Conservation (phyloP, 2,888 invertebrate species). For the Agonopterix alstromeriana region DNA sequence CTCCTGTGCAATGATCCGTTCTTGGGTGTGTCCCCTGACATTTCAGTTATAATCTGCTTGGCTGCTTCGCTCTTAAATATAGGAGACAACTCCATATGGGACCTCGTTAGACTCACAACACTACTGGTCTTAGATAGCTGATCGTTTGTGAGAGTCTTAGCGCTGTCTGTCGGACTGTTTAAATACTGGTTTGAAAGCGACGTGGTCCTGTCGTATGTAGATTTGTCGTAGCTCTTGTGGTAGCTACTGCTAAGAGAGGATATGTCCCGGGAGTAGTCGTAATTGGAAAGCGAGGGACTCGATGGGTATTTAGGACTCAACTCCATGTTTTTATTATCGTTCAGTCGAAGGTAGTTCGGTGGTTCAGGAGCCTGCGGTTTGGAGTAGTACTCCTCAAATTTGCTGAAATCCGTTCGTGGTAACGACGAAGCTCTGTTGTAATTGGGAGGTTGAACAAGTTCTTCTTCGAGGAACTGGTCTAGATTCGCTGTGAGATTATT, state of each 20-base stretch:
- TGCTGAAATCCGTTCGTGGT: slow-evolving; percentile 62
- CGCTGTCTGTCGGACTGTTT: slow-evolving; percentile 65
- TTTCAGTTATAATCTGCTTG: slow-evolving; percentile 89
- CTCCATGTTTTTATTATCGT: slow-evolving; percentile 51
- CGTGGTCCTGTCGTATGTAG: slow-evolving; percentile 51
- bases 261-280: slow-evolving; percentile 62
- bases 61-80: slow-evolving; percentile 93
- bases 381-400: slow-evolving; percentile 56
- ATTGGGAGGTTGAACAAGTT: slow-evolving; percentile 50
- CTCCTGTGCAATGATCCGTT: slow-evolving; percentile 79
- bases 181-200: slow-evolving; percentile 64
- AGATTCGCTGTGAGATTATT: slow-evolving; percentile 57
- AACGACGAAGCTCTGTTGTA: slow-evolving; percentile 71
- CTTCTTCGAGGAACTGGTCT: slow-evolving; percentile 69
- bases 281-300: slow-evolving; percentile 65
- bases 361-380: slow-evolving; percentile 39
- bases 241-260: slow-evolving; percentile 64
- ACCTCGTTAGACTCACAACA: slow-evolving; percentile 59
- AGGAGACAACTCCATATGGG: slow-evolving; percentile 81
- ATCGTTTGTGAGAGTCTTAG: slow-evolving; percentile 64
- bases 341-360: slow-evolving; percentile 42
- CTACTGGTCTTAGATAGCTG: slow-evolving; percentile 68
- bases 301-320: slow-evolving; percentile 66
- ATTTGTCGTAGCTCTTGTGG: slow-evolving; percentile 54
- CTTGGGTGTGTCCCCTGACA: slow-evolving; percentile 78